Evolutionary conservation across 1,140 invertebrate genomes (phyloP).

Genomic region (Zaprionus taronus): DNA sequence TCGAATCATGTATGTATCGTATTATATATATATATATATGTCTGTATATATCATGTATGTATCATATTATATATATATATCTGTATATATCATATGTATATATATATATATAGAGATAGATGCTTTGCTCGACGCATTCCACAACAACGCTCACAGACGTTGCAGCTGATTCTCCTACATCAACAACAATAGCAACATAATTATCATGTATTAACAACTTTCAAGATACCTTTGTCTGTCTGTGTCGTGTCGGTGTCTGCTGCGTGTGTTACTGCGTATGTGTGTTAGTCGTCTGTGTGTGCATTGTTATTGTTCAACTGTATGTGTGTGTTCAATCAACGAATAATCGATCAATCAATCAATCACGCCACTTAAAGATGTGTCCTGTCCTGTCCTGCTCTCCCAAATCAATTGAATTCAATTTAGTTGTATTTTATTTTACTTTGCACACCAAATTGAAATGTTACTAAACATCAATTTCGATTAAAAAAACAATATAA

Average conservation of each 20-base stretch:
- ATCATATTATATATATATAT: background rate
- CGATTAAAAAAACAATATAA: background rate
- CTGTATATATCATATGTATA: conserved; percentile 1
- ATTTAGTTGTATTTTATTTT: conserved; percentile 12
- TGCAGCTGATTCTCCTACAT: conserved; percentile 41
- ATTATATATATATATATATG: conserved; percentile 7
- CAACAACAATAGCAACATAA: background rate
- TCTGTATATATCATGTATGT: conserved; percentile 25
- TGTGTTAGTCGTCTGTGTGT: conserved; percentile 18
- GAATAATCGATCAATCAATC: conserved; percentile 18
- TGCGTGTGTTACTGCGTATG: conserved; percentile 18
- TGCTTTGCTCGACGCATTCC: conserved; percentile 23
- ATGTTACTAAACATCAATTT: conserved; percentile 9
- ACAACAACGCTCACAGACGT: conserved; percentile 41
- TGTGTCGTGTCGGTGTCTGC: conserved; percentile 50
- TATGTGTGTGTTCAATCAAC: conserved; percentile 5
- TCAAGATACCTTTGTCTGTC: conserved; percentile 15
- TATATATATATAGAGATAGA: conserved; percentile 8
- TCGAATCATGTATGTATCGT: conserved; percentile 10
- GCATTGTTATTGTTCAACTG: conserved; percentile 32
- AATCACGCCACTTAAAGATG: background rate
- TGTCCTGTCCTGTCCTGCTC: conserved; percentile 26
- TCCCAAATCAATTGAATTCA: conserved; percentile 21
- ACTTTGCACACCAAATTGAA: conserved; percentile 29
- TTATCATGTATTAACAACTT: conserved; percentile 31